Percentiles rank a stretch among this genome's conserved stretches.
These are phyloP conservation scores for Armadillidium nasatum DNA, from an alignment of 1,140 invertebrate genomes.

Conservation along the genomic window DNA sequence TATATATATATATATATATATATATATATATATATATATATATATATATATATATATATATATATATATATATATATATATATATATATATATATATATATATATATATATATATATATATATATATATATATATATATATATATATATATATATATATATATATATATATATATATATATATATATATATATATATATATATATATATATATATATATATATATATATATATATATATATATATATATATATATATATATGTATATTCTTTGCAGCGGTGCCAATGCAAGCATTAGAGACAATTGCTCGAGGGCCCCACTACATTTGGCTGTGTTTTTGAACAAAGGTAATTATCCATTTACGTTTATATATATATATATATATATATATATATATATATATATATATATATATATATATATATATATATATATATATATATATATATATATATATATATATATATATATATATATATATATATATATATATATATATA, in stretches of 20 bases:
- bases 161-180: not conserved
- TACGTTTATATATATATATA: slow-evolving; percentile 2
- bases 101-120: slow-evolving; percentile 11
- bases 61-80: not conserved
- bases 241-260: not conserved
- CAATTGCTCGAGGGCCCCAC: slow-evolving; percentile 66
- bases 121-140: slow-evolving; percentile 2
- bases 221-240: slow-evolving; percentile 7
- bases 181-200: slow-evolving; percentile 5
- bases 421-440: not conserved
- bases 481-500: slow-evolving; percentile 12
- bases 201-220: slow-evolving; percentile 12
- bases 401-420: slow-evolving; percentile 8
- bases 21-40: slow-evolving; percentile 10
- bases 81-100: slow-evolving; percentile 12
- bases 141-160: not conserved
- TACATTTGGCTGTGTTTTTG: slow-evolving; percentile 71
- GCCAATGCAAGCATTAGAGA: slow-evolving; percentile 67
- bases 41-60: not conserved
- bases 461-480: not conserved
- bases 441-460: too few relatives aligned
- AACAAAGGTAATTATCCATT: slow-evolving; percentile 57
- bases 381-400: slow-evolving; percentile 15
- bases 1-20: slow-evolving; percentile 17
- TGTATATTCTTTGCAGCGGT: slow-evolving; percentile 52